Base-by-base conservation (phyloP, 2,113 vertebrate genomes). In the Saimiri boliviensis region DNA sequence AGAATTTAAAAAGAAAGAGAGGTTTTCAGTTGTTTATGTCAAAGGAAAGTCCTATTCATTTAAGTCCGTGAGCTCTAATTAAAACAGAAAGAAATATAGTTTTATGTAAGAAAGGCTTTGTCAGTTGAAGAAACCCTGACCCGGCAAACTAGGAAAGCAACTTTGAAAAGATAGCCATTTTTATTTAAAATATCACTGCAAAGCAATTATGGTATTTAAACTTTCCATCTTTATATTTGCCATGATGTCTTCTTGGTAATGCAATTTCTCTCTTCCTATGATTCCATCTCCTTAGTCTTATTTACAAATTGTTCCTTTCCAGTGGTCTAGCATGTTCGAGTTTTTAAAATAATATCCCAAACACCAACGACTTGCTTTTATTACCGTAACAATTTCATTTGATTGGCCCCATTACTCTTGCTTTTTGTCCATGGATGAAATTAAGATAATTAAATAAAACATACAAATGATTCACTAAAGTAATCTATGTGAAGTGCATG, bases 391-490 rank as follows among this genome's bases (percentile, higher is more conserved):
- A 76, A 54, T 95, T 60, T 94, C 45, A 87, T 85, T 86, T 60
- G 68, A 93, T 93, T 92, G 91, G 56, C 8, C 70, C 60, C 89
- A 94, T 93, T 93, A 83, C n/a, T 93, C 16, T 84, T 88, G 42
- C 6, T 86, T 83, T 90, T 60, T 79, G n/a, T 30, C 60, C 35
- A 89, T 54, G 32, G 56, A 89, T 93, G 40, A 95, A 97, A 95
- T 89, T 86, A 96, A 94, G 71, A 89, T 80, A 27, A 93, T 85
- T 88, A 89, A 96, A 90, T 96, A 89, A 94, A 97, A 95, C 56
- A 77, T 94, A 82, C 93, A 96, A 97, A 86, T 1, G 6, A 96
- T 84, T 89, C 70, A 95, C 82, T 89, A 97, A 77, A 81, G 9
- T 73, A 77, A 17, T 52, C 76, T 90, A 37, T 37, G 32, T 81